Conservation (phyloP, 2,888 invertebrate species). For the Ormyrus pomaceus region DNA sequence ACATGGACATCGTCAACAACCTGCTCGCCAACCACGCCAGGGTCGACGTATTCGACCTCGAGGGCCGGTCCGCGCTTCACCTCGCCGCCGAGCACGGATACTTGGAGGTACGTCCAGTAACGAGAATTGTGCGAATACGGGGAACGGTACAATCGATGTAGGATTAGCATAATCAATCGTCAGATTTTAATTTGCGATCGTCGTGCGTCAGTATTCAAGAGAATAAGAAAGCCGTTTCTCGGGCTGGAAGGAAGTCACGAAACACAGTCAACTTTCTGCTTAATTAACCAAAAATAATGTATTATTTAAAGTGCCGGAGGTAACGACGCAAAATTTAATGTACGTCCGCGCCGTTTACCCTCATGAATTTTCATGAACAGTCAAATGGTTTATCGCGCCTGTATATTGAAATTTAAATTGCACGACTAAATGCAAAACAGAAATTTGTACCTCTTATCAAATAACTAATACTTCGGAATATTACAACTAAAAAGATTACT, state of each 20-base stretch:
- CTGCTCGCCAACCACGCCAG: slow-evolving; percentile 95
- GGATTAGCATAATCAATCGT: slow-evolving; percentile 18
- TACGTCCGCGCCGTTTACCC: too few relatives aligned
- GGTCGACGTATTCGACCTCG: slow-evolving; percentile 98
- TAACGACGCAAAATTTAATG: too few relatives aligned
- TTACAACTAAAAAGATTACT: too few relatives aligned
- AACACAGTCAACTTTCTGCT: too few relatives aligned
- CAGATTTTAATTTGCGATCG: too few relatives aligned
- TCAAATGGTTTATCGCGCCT: too few relatives aligned
- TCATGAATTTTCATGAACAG: too few relatives aligned
- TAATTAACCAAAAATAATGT: not conserved
- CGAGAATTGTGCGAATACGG: too few relatives aligned
- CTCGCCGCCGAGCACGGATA: slow-evolving; percentile 96
- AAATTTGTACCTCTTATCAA: too few relatives aligned
- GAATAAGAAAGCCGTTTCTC: slow-evolving; percentile 4
- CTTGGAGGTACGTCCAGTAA: slow-evolving; percentile 74
- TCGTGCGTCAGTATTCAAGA: slow-evolving; percentile 1
- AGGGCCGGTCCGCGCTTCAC: slow-evolving; percentile 96
- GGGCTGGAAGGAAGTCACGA: not conserved
- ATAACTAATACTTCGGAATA: too few relatives aligned
- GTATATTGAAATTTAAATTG: too few relatives aligned
- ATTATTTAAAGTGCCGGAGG: not conserved
- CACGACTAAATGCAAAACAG: too few relatives aligned
- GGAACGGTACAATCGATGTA: not conserved
- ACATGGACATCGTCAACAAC: slow-evolving; percentile 94